Evolutionary conservation across 2,113 vertebrate genomes (phyloP), one percentile per base, ranked within the genome.

Genomic region (Puffinus mauretanicus): DNA sequence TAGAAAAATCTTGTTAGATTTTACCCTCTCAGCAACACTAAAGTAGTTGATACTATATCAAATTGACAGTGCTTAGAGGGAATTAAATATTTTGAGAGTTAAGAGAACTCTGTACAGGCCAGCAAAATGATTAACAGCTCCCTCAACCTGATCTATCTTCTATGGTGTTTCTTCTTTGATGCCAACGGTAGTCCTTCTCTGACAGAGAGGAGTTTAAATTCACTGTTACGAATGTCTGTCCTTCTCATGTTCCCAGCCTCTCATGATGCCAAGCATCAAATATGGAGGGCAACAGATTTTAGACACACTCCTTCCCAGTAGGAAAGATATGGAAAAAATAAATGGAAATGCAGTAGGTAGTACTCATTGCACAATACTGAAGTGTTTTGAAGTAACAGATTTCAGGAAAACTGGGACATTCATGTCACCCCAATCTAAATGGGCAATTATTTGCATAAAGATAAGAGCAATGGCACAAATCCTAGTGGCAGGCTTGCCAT

Each of bases 31-130:
- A 91, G 40, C 78, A 96, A 54, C 25, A 25, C 9, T 69, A 19
- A 7, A 72, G 19, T 66, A 69, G 30, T 32, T 66, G 82, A 87
- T 93, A 58, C 30, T 85, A 8, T 29, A 73, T 73, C 78, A 93
- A 77, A 93, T 26, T 86, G 84, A 69, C 46, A 88, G 40, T 70
- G 29, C 38, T 94, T 80, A 54, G 71, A 77, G 46, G 30, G 25
- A 93, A 77, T 92, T 88, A 94, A 94, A 83, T 86, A 96, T 73
- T 96, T 82, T 88, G 85, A 71, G 38, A 71, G n/a, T 78, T 75
- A 72, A 73, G 46, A 73, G 34, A 82, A 70, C 22, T 80, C 78
- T 67, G n/a, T 52, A 65, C 10, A 54, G 27, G 38, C 22, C 75
- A 93, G 17, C 11, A 90, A 61, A 91, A 72, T 62, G 34, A 90